Percentiles rank a stretch among this genome's conserved stretches.
phyloP scores from a whole-genome alignment of 2,888 invertebrate species.

The Leucophora obtusa region DNA sequence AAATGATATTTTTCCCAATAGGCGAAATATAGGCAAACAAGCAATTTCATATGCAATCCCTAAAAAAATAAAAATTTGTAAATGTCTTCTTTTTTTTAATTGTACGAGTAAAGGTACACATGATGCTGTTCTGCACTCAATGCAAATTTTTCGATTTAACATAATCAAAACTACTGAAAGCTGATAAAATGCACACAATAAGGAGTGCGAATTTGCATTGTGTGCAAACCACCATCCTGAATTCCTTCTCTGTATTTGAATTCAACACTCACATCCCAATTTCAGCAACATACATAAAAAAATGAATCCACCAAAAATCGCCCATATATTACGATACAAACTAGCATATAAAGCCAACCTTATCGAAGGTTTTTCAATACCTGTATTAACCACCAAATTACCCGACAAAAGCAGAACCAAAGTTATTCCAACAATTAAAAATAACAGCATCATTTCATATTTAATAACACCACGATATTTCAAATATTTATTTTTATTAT shows the following conservation, averaged over 20 bases:
- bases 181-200: too few relatives aligned
- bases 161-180: too few relatives aligned
- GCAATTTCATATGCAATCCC: slow-evolving; percentile 70
- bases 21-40: slow-evolving; percentile 69
- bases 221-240: background rate
- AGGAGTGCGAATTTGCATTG: too few relatives aligned
- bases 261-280: slow-evolving; percentile 70
- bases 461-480: slow-evolving; percentile 64
- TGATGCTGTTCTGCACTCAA: too few relatives aligned
- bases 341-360: slow-evolving; percentile 77
- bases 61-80: slow-evolving; percentile 35
- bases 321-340: slow-evolving; percentile 76
- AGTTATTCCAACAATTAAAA: slow-evolving; percentile 62
- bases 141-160: too few relatives aligned
- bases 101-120: too few relatives aligned
- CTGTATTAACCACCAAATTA: slow-evolving; percentile 72
- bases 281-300: slow-evolving; percentile 71
- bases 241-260: background rate
- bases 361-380: slow-evolving; percentile 73
- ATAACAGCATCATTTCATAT: slow-evolving; percentile 63
- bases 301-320: slow-evolving; percentile 72
- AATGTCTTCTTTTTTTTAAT: too few relatives aligned
- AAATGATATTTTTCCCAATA: slow-evolving; percentile 72
- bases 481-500: background rate
- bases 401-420: slow-evolving; percentile 70